These are phyloP conservation scores for Apodemia zela DNA, from an alignment of 2,888 invertebrate species.

Conservation along the genomic window DNA sequence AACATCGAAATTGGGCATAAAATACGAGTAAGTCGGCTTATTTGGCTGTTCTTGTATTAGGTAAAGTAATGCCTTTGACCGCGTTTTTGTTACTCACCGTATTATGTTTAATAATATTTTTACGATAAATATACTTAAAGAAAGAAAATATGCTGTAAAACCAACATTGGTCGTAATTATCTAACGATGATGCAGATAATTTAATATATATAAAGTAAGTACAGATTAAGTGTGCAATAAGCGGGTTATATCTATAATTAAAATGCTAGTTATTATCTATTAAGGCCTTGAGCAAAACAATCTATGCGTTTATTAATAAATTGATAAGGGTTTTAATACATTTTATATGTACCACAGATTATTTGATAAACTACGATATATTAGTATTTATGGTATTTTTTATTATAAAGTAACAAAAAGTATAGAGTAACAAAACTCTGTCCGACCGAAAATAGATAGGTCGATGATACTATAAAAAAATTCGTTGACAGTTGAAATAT, in stretches of 20 bases:
- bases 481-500: too few species aligned
- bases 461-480: too few species aligned
- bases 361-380: neutral
- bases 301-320: conserved; percentile 19
- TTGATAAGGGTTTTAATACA: conserved; percentile 22
- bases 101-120: too few species aligned
- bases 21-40: too few species aligned
- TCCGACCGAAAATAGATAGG: too few species aligned
- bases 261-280: conserved; percentile 14
- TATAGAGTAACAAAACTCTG: too few species aligned
- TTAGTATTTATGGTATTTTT: neutral
- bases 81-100: too few species aligned
- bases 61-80: too few species aligned
- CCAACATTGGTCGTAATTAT: neutral
- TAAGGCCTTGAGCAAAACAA: conserved; percentile 1
- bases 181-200: neutral
- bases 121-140: too few species aligned
- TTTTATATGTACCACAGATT: conserved; percentile 1
- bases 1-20: too few species aligned
- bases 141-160: neutral
- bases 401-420: neutral
- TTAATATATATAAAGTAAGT: neutral
- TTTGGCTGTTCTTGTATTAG: too few species aligned
- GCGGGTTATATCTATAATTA: conserved; percentile 4
- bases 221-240: neutral